Percentiles rank a stretch among this genome's conserved stretches.
Evolutionary conservation across 30 jellyfish, hydroid and myxozoan genomes (phyloP).

Genomic region (Clytia hemisphaerica): DNA sequence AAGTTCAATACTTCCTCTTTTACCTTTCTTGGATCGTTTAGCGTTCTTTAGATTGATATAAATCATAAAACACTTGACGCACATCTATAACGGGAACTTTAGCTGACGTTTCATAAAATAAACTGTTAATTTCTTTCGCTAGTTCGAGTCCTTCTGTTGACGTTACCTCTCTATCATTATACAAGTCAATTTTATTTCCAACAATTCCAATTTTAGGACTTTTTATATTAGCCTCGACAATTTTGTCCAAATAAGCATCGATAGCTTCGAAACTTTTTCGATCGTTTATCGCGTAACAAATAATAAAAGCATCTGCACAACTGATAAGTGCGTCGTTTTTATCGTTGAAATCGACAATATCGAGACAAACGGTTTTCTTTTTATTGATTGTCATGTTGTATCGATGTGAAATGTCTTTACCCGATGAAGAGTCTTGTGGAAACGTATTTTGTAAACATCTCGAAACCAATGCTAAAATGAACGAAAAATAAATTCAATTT

Average conservation of each 20-base stretch:
- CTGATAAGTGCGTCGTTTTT: constrained; percentile 25
- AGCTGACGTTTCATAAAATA: constrained; percentile 41
- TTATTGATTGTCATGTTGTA: constrained; percentile 2
- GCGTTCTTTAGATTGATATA: constrained; percentile 19
- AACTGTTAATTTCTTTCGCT: constrained; percentile 26
- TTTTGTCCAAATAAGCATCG: constrained; percentile 15
- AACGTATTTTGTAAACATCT: constrained; percentile 10
- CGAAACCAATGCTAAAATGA: constrained; percentile 19
- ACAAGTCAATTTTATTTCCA: constrained; percentile 30
- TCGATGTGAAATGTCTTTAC: constrained; percentile 7
- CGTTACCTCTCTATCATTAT: constrained; percentile 2
- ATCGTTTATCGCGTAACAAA: constrained; percentile 22
- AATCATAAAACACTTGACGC: constrained; percentile 27
- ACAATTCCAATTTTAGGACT: constrained; percentile 10
- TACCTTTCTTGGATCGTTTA: background rate
- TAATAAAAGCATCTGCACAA: constrained; percentile 29
- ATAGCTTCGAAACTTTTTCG: constrained; percentile 32
- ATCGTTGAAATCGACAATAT: constrained; percentile 22
- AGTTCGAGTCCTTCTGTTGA: constrained; percentile 15
- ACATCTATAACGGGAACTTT: constrained; percentile 20
- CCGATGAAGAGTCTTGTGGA: constrained; percentile 4
- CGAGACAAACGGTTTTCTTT: constrained; percentile 3
- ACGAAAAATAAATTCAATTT: background rate
- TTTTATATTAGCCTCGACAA: constrained; percentile 11
- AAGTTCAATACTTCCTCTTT: background rate